Conservation (phyloP, 2,797 vertebrate genomes). For the Cyprinella venusta region DNA sequence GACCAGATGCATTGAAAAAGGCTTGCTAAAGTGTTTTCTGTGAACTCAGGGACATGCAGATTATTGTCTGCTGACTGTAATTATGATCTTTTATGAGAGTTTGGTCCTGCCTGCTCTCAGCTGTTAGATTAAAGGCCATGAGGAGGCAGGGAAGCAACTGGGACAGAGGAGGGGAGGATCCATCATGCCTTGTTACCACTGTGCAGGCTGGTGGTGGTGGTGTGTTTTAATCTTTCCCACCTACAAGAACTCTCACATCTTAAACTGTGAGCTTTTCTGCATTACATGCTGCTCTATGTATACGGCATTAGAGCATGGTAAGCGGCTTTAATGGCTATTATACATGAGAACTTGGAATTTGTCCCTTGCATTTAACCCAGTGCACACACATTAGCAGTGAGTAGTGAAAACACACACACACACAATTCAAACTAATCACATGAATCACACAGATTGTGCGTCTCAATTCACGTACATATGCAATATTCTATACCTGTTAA, state of each 20-base stretch:
- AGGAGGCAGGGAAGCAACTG: conserved; percentile 21
- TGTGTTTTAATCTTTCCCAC: not conserved
- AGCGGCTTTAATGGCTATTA: not conserved
- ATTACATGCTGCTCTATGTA: not conserved
- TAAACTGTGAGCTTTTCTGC: not conserved
- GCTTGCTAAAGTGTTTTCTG: conserved; percentile 24
- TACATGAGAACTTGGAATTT: not conserved
- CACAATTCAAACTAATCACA: no score
- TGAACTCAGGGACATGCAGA: conserved; percentile 1
- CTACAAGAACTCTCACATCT: not conserved
- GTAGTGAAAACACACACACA: no score
- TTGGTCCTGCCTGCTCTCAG: not conserved
- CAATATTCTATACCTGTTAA: no score
- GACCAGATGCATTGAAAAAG: conserved; percentile 41
- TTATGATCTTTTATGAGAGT: not conserved
- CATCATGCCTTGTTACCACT: no score
- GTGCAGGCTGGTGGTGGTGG: no score
- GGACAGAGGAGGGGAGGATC: not conserved
- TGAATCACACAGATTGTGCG: not conserved
- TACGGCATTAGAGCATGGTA: not conserved
- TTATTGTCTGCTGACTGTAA: conserved; percentile 19
- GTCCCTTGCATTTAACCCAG: no score
- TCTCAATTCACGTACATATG: no score
- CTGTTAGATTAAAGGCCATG: conserved; percentile 1
- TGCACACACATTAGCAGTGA: no score